Conservation (phyloP, 2,113 vertebrate genomes). For the Odocoileus hemionus region DNA sequence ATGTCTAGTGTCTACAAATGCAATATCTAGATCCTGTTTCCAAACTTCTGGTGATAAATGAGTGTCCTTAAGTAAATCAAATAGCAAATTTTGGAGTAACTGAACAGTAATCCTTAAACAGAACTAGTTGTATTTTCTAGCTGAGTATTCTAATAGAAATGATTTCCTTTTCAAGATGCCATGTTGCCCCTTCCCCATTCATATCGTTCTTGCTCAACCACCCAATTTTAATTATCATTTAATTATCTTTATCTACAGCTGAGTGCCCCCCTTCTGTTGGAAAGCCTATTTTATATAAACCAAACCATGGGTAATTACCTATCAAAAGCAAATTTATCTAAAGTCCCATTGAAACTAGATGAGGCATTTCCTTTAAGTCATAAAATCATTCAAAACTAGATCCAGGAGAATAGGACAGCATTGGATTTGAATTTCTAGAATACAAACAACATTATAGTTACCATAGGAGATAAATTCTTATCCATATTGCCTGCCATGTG, state of each 20-base stretch:
- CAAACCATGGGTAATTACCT: slow-evolving; percentile 70
- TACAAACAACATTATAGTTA: not conserved
- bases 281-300: slow-evolving; percentile 61
- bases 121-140: not conserved
- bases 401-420: not conserved
- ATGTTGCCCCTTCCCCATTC: slow-evolving; percentile 22
- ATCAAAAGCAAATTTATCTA: slow-evolving; percentile 69
- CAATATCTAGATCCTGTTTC: not conserved
- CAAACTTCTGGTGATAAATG: not conserved
- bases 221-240: slow-evolving; percentile 68
- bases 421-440: slow-evolving; percentile 12
- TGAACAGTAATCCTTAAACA: slow-evolving; percentile 18
- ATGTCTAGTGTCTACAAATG: not conserved
- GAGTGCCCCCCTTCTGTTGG: slow-evolving; percentile 66
- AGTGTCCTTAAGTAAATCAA: not conserved
- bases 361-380: slow-evolving; percentile 57
- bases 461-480: not conserved
- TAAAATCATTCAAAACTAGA: slow-evolving; percentile 52
- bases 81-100: not conserved
- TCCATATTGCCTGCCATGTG: not conserved
- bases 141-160: slow-evolving; percentile 29
- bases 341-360: slow-evolving; percentile 59
- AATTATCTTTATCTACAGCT: slow-evolving; percentile 71
- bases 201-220: slow-evolving; percentile 51
- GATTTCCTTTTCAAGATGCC: not conserved